Evolutionary conservation across 2,888 invertebrate genomes (phyloP).

Genomic region (Melipona beecheii): DNA sequence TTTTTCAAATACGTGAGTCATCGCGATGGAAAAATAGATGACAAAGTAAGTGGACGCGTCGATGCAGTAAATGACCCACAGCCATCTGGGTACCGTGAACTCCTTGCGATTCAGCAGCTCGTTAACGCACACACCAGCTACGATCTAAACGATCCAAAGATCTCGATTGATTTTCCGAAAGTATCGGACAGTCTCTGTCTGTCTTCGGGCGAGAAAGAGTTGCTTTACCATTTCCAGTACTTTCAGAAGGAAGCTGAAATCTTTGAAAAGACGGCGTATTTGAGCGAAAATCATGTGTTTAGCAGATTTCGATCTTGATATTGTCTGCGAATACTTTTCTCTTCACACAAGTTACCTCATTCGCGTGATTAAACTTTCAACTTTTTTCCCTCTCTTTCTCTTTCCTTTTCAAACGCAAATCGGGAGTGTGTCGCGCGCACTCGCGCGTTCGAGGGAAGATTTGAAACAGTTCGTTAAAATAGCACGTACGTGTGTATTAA

Average conservation of each 20-base stretch:
- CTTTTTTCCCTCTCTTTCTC: too few relatives aligned
- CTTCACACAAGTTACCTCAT: too few relatives aligned
- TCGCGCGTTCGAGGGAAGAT: neutral
- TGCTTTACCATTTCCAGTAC: constrained; percentile 65
- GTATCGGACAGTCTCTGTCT: neutral
- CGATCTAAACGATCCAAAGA: constrained; percentile 48
- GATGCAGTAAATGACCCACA: constrained; percentile 75
- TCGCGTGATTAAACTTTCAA: neutral
- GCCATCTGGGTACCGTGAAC: constrained; percentile 70
- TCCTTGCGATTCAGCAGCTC: constrained; percentile 63
- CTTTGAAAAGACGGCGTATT: constrained; percentile 49
- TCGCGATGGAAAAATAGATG: constrained; percentile 64
- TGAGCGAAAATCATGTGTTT: neutral
- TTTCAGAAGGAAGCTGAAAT: constrained; percentile 68
- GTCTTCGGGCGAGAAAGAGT: neutral
- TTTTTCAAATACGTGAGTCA: constrained; percentile 68
- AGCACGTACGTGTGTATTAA: neutral
- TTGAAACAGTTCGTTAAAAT: neutral
- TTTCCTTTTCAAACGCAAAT: neutral
- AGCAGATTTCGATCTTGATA: neutral
- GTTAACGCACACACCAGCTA: constrained; percentile 57
- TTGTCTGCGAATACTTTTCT: neutral
- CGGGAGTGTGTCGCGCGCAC: too few relatives aligned
- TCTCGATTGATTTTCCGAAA: neutral
- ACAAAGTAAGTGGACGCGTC: constrained; percentile 71